A percentile compares a stretch with the other conserved stretches of the same genome.
Conservation (phyloP, 2,888 invertebrate species). For the Anaspis maculata region DNA sequence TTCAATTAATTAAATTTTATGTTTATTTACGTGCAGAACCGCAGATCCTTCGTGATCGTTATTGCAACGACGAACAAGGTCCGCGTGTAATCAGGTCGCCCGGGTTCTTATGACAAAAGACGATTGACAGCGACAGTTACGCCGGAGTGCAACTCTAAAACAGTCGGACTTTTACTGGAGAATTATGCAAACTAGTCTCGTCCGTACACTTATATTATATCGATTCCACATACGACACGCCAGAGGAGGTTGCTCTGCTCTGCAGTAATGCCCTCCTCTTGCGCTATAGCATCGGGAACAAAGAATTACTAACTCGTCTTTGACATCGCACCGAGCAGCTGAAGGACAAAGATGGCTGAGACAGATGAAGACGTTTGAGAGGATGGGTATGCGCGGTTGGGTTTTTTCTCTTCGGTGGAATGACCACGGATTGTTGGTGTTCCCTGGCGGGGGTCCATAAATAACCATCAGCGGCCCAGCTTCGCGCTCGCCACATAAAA, state of each 20-base stretch:
- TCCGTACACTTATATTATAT: slow-evolving; percentile 5
- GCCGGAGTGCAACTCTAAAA: slow-evolving; percentile 15
- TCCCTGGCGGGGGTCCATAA: slow-evolving; percentile 11
- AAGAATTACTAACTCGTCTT: no score
- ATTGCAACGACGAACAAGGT: slow-evolving; percentile 7
- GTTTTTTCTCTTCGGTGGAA: slow-evolving; percentile 9
- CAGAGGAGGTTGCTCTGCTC: no score
- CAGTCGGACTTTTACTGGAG: slow-evolving; percentile 16
- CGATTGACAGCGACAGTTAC: slow-evolving; percentile 18
- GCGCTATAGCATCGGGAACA: no score
- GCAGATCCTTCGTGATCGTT: slow-evolving; percentile 4
- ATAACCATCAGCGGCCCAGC: slow-evolving; percentile 11
- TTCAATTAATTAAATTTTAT: slow-evolving; percentile 16
- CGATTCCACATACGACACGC: no score
- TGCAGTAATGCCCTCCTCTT: no score
- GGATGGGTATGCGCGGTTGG: no score
- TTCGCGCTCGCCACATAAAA: slow-evolving; percentile 7
- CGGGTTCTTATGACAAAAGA: slow-evolving; percentile 12
- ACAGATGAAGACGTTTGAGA: no score
- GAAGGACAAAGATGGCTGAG: slow-evolving; percentile 5
- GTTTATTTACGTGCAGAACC: no score
- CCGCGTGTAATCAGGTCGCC: slow-evolving; percentile 9
- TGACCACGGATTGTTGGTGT: slow-evolving; percentile 12
- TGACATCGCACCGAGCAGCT: no score
- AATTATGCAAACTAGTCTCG: slow-evolving; percentile 18